Evolutionary conservation across 2,797 vertebrate species (phyloP), one percentile per base, ranked within the genome.

Genomic region (Sebastiscus tertius): DNA sequence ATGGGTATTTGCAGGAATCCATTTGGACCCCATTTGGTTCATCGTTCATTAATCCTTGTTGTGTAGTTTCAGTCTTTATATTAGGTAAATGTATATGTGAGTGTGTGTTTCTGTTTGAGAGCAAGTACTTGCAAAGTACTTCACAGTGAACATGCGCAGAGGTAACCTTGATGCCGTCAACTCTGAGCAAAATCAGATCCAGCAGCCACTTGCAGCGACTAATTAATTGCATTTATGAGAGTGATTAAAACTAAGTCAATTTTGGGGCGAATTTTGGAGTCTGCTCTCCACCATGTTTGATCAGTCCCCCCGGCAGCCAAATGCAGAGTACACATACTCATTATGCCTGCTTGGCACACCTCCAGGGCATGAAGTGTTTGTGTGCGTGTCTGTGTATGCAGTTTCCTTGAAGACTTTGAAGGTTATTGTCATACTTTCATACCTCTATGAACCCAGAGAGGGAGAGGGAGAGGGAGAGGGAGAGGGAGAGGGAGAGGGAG

Each of bases 351-450:
- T 52, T 85, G 76, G 83, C 80, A 69, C 55, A 29, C 4, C 59
- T 79, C 58, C 65, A 80, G 55, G 29, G 2, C 27, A 4, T 52
- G 46, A 52, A 0, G 49, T 61, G 26, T 27, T 34, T 68, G 33
- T 81, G 22, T 66, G 24, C 1, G 22, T 58, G 27, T 73, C 13
- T 33, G 14, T 60, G 42, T n/a, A 24, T 24, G 31, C 42, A 56
- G 16, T 64, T 84, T 70, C 39, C 27, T 67, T 71, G n/a, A 76
- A 67, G 67, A 79, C 62, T 72, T 16, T 73, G 34, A 82, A 85
- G 65, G 67, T 80, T 77, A 68, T 46, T 67, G 49, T 26, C 29
- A 62, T 26, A 71, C 22, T 63, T 42, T 39, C 36, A 58, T 54
- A 67, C 9, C 22, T 59, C 34, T 70, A 12, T 22, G 8, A 63